Conservation (phyloP, 2,888 invertebrate genomes). For the Pollenia amentaria region DNA sequence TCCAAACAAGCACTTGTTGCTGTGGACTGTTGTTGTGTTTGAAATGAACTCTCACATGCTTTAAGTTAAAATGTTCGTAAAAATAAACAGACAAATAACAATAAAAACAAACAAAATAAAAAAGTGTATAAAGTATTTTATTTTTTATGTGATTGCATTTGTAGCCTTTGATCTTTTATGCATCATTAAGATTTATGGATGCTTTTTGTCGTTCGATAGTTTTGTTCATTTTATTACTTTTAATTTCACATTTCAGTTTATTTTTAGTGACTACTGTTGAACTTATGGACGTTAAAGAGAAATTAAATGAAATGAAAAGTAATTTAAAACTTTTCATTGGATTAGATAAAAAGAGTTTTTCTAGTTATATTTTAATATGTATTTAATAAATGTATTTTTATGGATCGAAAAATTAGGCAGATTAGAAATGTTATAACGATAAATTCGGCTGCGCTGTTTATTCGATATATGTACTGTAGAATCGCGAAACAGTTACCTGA, state of each 20-base stretch:
- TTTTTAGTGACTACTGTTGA: conserved; percentile 35
- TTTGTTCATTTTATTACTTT: conserved; percentile 10
- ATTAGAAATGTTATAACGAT: no score
- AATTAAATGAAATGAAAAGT: conserved; percentile 36
- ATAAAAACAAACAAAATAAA: conserved; percentile 20
- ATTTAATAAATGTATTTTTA: background rate
- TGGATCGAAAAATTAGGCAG: no score
- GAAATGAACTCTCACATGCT: conserved; percentile 38
- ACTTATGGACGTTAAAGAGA: conserved; percentile 22
- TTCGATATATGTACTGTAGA: no score
- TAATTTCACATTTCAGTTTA: conserved; percentile 13
- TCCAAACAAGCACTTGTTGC: conserved; percentile 51
- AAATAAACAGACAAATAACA: conserved; percentile 32
- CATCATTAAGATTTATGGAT: conserved; percentile 73
- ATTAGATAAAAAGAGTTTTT: background rate
- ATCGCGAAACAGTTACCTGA: no score
- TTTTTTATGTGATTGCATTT: conserved; percentile 69
- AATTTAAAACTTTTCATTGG: conserved; percentile 31
- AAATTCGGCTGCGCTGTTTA: no score
- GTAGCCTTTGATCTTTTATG: conserved; percentile 76
- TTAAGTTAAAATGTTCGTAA: conserved; percentile 11
- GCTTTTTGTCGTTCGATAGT: conserved; percentile 65
- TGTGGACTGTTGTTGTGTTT: conserved; percentile 13
- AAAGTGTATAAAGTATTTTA: conserved; percentile 2
- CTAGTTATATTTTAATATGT: background rate